phyloP scores from a whole-genome alignment of 2,113 vertebrate species.

The Ammodytes marinus region DNA sequence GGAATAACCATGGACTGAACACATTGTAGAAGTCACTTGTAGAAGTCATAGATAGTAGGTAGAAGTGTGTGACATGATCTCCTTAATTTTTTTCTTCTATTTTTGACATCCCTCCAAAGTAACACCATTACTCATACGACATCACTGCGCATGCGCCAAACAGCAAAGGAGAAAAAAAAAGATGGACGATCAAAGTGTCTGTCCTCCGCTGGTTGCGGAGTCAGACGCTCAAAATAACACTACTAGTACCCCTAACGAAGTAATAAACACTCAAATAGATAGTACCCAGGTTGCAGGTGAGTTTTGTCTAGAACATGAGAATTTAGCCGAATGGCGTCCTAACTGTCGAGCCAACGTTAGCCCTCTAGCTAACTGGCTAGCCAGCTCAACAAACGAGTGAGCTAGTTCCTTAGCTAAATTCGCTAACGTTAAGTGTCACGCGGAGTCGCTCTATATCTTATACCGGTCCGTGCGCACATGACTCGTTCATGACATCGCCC shows the following conservation, averaged over 20 bases:
- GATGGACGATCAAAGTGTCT: constrained; percentile 76
- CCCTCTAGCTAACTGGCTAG: constrained; percentile 68
- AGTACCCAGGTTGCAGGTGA: constrained; percentile 86
- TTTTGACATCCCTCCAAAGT: not conserved
- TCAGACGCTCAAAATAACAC: constrained; percentile 74
- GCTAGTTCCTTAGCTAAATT: constrained; percentile 58
- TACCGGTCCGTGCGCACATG: not conserved
- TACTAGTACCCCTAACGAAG: constrained; percentile 68
- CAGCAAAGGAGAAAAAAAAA: constrained; percentile 62
- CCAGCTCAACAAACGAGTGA: constrained; percentile 17
- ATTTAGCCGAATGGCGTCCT: constrained; percentile 47
- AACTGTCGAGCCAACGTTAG: constrained; percentile 58
- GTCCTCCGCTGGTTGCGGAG: constrained; percentile 75
- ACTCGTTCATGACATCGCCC: not conserved
- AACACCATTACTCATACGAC: not conserved
- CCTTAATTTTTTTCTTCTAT: no score
- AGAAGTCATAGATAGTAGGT: no score
- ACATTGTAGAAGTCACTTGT: no score
- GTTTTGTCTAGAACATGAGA: constrained; percentile 75
- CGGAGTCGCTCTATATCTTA: not conserved
- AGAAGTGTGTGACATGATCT: no score
- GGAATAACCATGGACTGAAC: no score
- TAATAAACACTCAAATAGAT: constrained; percentile 86
- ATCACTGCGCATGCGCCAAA: constrained; percentile 35
- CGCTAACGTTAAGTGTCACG: constrained; percentile 39